Percentiles rank a stretch among this genome's conserved stretches.
Evolutionary conservation across 2,888 invertebrate genomes (phyloP).

Genomic region (Podabrus alpinus): DNA sequence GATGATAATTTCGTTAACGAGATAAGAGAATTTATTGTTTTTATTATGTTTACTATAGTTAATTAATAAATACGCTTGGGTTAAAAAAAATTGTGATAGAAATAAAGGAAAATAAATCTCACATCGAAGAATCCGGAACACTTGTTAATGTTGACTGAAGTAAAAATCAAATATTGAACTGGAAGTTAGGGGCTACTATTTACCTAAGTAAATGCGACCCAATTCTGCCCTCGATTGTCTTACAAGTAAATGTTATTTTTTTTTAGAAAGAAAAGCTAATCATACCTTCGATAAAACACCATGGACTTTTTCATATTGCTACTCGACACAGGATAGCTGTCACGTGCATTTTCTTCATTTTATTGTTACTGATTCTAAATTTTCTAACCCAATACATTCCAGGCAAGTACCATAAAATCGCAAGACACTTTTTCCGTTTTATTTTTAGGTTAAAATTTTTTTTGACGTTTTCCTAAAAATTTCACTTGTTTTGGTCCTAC

Average conservation of each 20-base stretch:
- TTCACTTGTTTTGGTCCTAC: background rate
- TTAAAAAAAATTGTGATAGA: background rate
- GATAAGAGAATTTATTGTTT: background rate
- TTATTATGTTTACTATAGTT: background rate
- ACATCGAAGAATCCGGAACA: background rate
- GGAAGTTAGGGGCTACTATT: background rate
- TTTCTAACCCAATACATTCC: background rate
- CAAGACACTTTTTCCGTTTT: background rate
- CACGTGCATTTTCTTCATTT: background rate
- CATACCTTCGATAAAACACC: background rate
- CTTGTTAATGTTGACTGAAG: background rate
- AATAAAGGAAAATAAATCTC: background rate
- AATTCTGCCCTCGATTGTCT: background rate
- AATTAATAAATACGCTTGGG: background rate
- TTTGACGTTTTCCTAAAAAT: background rate
- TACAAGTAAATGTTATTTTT: background rate
- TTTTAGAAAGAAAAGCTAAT: constrained; percentile 36
- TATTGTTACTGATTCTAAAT: background rate
- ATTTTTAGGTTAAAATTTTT: background rate
- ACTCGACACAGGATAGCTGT: background rate
- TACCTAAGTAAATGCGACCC: background rate
- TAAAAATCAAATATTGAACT: background rate
- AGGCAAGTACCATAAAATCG: background rate
- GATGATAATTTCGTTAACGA: background rate
- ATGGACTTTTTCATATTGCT: background rate